Conservation (phyloP, 2,888 invertebrate genomes). For the Morpho deidamia region DNA sequence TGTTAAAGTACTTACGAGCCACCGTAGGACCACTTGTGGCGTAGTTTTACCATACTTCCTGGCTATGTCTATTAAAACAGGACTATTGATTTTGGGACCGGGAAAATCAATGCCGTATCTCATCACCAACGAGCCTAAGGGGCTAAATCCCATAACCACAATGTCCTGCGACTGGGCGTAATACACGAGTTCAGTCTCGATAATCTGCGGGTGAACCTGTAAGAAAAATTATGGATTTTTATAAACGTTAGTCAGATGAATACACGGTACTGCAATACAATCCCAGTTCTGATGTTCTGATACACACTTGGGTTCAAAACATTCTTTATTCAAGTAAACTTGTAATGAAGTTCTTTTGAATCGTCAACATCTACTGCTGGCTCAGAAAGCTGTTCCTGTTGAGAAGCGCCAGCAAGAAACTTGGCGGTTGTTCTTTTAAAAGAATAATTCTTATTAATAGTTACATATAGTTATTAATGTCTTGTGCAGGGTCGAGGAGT, state of each 20-base stretch:
- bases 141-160: constrained; percentile 82
- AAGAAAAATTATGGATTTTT: background rate
- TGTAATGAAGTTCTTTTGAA: too few relatives aligned
- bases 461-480: too few relatives aligned
- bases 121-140: constrained; percentile 79
- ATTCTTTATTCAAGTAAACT: too few relatives aligned
- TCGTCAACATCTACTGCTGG: too few relatives aligned
- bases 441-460: too few relatives aligned
- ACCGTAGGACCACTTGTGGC: constrained; percentile 81
- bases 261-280: too few relatives aligned
- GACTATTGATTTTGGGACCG: constrained; percentile 72
- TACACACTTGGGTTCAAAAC: too few relatives aligned
- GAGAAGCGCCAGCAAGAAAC: too few relatives aligned
- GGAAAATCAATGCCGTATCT: constrained; percentile 54
- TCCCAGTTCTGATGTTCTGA: too few relatives aligned
- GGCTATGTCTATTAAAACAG: constrained; percentile 73
- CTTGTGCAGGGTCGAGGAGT: too few relatives aligned
- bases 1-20: constrained; percentile 71
- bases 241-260: background rate
- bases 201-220: constrained; percentile 80
- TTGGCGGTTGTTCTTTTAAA: too few relatives aligned
- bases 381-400: too few relatives aligned
- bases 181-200: constrained; percentile 79
- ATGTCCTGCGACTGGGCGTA: constrained; percentile 80
- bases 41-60: constrained; percentile 80